Percentiles rank a stretch among this genome's conserved stretches.
phyloP scores from a whole-genome alignment of 2,888 invertebrate genomes.

The Macrosiphum euphorbiae region DNA sequence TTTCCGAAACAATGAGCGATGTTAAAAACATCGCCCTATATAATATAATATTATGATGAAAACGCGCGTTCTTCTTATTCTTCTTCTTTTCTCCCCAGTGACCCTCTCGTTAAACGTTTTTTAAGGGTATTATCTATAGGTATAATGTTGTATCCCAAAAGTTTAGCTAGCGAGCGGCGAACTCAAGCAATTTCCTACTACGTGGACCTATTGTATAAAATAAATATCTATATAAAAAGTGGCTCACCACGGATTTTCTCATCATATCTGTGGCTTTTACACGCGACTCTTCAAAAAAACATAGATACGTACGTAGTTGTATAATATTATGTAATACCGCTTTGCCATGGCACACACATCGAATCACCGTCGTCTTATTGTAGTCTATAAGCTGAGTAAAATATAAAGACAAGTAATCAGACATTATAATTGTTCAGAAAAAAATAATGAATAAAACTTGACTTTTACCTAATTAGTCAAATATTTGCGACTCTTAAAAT shows the following conservation, averaged over 20 bases:
- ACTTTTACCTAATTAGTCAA: not conserved
- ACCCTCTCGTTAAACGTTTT: no score
- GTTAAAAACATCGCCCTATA: no score
- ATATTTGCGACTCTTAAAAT: not conserved
- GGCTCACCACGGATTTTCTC: not conserved
- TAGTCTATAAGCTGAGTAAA: not conserved
- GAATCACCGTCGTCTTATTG: not conserved
- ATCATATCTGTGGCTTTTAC: not conserved
- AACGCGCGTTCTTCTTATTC: no score
- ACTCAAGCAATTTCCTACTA: not conserved
- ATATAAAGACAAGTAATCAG: not conserved
- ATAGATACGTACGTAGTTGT: not conserved
- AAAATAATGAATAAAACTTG: not conserved
- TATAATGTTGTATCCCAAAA: no score
- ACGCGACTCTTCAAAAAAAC: not conserved
- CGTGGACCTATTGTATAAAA: not conserved
- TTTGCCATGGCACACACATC: not conserved
- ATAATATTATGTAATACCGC: not conserved
- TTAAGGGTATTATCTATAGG: no score
- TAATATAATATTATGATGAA: no score
- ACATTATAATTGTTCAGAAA: not conserved
- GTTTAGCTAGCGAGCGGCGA: not conserved
- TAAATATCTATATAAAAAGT: not conserved
- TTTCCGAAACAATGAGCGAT: no score
- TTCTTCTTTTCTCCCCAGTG: no score